phyloP scores from a whole-genome alignment of 1,140 invertebrate species.

The Psilanteris sp. region DNA sequence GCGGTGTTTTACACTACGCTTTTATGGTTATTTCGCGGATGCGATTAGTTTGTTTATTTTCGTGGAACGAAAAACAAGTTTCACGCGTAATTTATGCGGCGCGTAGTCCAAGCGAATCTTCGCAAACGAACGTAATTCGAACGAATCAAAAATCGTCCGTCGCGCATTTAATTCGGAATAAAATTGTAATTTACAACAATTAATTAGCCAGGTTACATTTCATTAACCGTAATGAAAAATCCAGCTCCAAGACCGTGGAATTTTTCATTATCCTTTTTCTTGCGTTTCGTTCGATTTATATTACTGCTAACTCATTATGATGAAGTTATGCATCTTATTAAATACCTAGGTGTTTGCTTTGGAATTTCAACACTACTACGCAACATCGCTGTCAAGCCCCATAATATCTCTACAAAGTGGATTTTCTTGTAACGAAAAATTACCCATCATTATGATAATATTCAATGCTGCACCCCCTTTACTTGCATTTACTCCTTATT shows the following conservation, averaged over 20 bases:
- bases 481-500: constrained; percentile 8
- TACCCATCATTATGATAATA: constrained; percentile 49
- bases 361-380: constrained; percentile 48
- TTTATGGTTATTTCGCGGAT: too few relatives aligned
- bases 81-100: too few relatives aligned
- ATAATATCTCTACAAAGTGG: constrained; percentile 53
- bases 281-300: constrained; percentile 59
- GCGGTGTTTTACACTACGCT: too few relatives aligned
- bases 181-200: constrained; percentile 32
- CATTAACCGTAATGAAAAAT: constrained; percentile 43
- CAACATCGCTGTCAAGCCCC: constrained; percentile 26
- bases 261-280: constrained; percentile 54
- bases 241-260: constrained; percentile 28
- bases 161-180: not conserved
- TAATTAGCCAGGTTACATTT: constrained; percentile 45
- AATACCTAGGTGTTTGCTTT: constrained; percentile 63
- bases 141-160: constrained; percentile 5
- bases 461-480: constrained; percentile 17
- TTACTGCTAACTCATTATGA: constrained; percentile 58
- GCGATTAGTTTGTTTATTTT: too few relatives aligned
- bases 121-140: too few relatives aligned
- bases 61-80: too few relatives aligned
- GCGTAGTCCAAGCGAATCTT: too few relatives aligned
- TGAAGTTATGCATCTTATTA: constrained; percentile 66
- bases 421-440: constrained; percentile 60